phyloP scores from a whole-genome alignment of 2,113 vertebrate species.

The Leptodactylus fuscus region DNA sequence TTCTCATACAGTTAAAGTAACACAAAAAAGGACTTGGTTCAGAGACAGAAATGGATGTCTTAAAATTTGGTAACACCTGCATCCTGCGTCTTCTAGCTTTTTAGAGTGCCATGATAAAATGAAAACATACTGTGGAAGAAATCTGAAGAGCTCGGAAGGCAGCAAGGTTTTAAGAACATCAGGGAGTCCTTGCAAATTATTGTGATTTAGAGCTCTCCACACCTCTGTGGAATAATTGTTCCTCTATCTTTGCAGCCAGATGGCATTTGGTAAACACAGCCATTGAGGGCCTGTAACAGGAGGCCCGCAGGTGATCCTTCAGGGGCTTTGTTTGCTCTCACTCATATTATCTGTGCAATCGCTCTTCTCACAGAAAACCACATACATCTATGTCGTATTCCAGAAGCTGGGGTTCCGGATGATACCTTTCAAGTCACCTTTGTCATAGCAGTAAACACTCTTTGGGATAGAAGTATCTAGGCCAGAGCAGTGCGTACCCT shows the following conservation, averaged over 20 bases:
- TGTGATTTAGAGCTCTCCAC: slow-evolving; percentile 77
- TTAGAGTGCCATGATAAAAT: background rate
- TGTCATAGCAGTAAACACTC: slow-evolving; percentile 44
- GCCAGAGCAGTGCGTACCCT: background rate
- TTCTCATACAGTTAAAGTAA: background rate
- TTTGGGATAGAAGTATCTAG: slow-evolving; percentile 30
- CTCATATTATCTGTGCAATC: slow-evolving; percentile 64
- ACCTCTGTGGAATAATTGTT: slow-evolving; percentile 78
- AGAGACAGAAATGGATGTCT: background rate
- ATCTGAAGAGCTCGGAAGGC: slow-evolving; percentile 61
- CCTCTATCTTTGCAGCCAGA: slow-evolving; percentile 80
- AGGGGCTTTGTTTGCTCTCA: slow-evolving; percentile 65
- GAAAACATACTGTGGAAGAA: background rate
- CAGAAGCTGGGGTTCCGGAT: slow-evolving; percentile 36
- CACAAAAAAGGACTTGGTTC: background rate
- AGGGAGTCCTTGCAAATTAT: slow-evolving; percentile 70
- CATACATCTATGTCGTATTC: slow-evolving; percentile 28
- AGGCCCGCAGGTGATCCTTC: slow-evolving; percentile 69
- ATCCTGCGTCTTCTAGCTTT: background rate
- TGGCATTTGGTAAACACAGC: slow-evolving; percentile 80
- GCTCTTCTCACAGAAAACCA: slow-evolving; percentile 28
- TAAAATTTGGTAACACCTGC: background rate
- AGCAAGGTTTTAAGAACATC: slow-evolving; percentile 70
- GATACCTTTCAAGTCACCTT: slow-evolving; percentile 22
- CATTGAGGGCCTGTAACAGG: slow-evolving; percentile 69